Evolutionary conservation across 2,888 invertebrate species (phyloP).

Genomic region (Leptarthrus brevirostris): DNA sequence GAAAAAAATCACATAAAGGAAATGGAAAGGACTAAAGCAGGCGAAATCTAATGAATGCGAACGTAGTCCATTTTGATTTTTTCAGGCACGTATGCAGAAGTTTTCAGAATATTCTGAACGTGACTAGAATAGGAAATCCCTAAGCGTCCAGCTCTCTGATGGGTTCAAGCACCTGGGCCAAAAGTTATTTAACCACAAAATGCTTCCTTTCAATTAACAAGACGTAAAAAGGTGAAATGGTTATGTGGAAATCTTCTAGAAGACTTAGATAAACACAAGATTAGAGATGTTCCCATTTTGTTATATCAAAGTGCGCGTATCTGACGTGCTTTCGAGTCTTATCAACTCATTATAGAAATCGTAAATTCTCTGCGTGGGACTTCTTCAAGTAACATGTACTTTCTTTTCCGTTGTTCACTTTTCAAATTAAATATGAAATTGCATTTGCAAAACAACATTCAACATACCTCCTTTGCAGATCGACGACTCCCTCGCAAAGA

Average conservation of each 20-base stretch:
- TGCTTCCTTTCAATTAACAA: slow-evolving; percentile 29
- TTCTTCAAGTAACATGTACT: no score
- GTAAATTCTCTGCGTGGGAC: not conserved
- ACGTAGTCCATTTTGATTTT: not conserved
- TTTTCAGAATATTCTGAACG: slow-evolving; percentile 15
- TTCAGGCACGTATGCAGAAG: slow-evolving; percentile 17
- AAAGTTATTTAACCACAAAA: slow-evolving; percentile 30
- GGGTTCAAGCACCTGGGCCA: slow-evolving; percentile 6
- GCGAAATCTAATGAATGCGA: not conserved
- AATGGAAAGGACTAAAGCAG: no score
- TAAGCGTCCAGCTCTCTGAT: not conserved
- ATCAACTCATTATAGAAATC: slow-evolving; percentile 32
- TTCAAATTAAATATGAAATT: not conserved
- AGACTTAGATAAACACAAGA: no score
- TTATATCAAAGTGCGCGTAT: no score
- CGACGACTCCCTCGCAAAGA: slow-evolving; percentile 79
- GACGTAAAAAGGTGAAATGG: slow-evolving; percentile 27
- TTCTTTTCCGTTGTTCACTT: not conserved
- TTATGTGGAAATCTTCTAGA: no score
- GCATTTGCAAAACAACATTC: not conserved
- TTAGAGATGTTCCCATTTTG: no score
- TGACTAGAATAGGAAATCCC: slow-evolving; percentile 5
- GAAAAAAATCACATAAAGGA: no score
- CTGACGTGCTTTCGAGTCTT: slow-evolving; percentile 38
- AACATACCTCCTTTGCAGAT: slow-evolving; percentile 70